Evolutionary conservation across 2,113 vertebrate species (phyloP).

Genomic region (Cyprinodon brontotheroides): DNA sequence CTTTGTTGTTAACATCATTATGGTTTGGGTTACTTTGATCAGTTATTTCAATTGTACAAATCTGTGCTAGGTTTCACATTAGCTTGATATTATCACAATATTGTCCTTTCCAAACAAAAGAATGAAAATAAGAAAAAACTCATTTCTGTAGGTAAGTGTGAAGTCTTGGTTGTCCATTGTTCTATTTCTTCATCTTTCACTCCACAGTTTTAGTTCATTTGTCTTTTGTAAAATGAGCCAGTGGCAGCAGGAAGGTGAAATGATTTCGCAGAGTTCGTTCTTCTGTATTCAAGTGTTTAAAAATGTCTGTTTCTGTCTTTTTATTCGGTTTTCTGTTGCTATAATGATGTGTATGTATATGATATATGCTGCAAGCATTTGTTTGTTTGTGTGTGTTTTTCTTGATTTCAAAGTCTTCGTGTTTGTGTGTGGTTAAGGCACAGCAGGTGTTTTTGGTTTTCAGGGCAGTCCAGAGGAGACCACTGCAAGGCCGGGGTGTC

Average conservation of each 20-base stretch:
- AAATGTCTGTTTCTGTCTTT: slow-evolving; percentile 52
- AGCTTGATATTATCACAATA: slow-evolving; percentile 20
- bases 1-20: slow-evolving; percentile 60
- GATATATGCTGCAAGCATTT: slow-evolving; percentile 20
- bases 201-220: slow-evolving; percentile 45
- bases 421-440: slow-evolving; percentile 91
- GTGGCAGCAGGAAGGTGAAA: slow-evolving; percentile 66
- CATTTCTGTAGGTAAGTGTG: slow-evolving; percentile 58
- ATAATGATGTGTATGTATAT: slow-evolving; percentile 20
- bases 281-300: slow-evolving; percentile 49
- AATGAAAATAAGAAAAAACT: slow-evolving; percentile 6
- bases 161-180: slow-evolving; percentile 38
- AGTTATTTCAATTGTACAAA: slow-evolving; percentile 61
- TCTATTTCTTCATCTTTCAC: slow-evolving; percentile 35
- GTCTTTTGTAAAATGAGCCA: slow-evolving; percentile 58
- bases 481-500: slow-evolving; percentile 95
- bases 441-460: slow-evolving; percentile 98
- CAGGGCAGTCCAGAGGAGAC: slow-evolving; percentile 98
- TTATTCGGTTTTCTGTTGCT: slow-evolving; percentile 54
- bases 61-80: slow-evolving; percentile 84
- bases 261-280: slow-evolving; percentile 36
- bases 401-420: slow-evolving; percentile 46
- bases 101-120: slow-evolving; percentile 11
- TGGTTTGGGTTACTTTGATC: neutral
- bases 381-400: slow-evolving; percentile 29